Percentiles rank a stretch among this genome's conserved stretches.
Evolutionary conservation across 2,888 invertebrate genomes (phyloP).

Genomic region (Gryllus longicercus): DNA sequence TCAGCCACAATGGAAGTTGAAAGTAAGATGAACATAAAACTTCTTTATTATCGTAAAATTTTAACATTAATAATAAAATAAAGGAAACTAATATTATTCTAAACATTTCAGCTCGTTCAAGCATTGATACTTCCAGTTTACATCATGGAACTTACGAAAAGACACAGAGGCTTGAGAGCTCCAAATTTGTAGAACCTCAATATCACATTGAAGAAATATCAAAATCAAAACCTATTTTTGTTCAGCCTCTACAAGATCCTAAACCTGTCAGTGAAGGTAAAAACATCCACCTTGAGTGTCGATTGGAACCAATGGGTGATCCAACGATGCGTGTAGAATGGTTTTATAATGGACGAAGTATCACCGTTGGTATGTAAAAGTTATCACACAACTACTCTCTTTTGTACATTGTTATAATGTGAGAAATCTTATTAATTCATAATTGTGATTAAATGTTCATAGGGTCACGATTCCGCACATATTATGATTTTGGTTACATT

Average conservation of each 20-base stretch:
- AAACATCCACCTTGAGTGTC: slow-evolving; percentile 86
- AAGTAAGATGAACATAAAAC: slow-evolving; percentile 60
- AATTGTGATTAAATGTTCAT: slow-evolving; percentile 26
- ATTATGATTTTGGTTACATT: slow-evolving; percentile 96
- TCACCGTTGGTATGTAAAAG: slow-evolving; percentile 65
- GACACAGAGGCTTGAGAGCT: slow-evolving; percentile 80
- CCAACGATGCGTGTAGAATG: slow-evolving; percentile 97
- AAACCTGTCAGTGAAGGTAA: slow-evolving; percentile 81
- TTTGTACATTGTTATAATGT: neutral
- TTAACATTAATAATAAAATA: neutral
- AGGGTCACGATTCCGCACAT: slow-evolving; percentile 83
- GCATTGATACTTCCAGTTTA: slow-evolving; percentile 86
- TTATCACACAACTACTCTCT: neutral
- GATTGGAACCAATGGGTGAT: slow-evolving; percentile 92
- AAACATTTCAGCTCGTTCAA: slow-evolving; percentile 69
- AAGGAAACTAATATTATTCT: slow-evolving; percentile 23
- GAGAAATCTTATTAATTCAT: neutral
- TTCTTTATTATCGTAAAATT: neutral
- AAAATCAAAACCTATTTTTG: slow-evolving; percentile 91
- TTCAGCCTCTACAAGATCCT: slow-evolving; percentile 83
- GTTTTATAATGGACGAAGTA: slow-evolving; percentile 89
- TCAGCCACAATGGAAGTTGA: slow-evolving; percentile 82
- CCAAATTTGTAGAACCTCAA: slow-evolving; percentile 80
- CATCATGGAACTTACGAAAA: slow-evolving; percentile 83
- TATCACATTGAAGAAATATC: slow-evolving; percentile 89